A percentile compares a stretch with the other conserved stretches of the same genome.
Evolutionary conservation across 2,797 vertebrate genomes (phyloP).

Genomic region (Halcyon badia): DNA sequence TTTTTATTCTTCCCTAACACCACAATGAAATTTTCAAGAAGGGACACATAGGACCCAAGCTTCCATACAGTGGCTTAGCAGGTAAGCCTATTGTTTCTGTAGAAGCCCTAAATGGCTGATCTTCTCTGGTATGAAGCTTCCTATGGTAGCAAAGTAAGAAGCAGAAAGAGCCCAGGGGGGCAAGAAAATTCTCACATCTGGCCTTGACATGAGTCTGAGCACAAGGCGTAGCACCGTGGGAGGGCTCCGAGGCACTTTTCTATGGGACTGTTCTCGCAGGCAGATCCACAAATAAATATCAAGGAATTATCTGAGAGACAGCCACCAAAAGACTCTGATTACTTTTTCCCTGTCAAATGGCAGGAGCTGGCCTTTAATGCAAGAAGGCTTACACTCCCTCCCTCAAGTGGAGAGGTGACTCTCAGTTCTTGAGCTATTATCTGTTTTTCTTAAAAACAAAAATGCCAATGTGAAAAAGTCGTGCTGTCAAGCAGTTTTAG

Average conservation of each 20-base stretch:
- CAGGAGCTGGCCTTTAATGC: slow-evolving; percentile 4
- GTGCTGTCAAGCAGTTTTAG: neutral
- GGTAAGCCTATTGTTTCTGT: neutral
- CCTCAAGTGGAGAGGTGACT: neutral
- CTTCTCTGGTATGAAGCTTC: neutral
- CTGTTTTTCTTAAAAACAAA: neutral
- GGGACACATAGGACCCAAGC: neutral
- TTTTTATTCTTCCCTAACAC: neutral
- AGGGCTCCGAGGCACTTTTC: neutral
- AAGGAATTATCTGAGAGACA: neutral
- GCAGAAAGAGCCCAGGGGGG: neutral
- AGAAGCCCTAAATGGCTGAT: neutral
- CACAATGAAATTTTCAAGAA: neutral
- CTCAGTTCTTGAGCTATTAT: neutral
- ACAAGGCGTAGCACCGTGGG: rapidly evolving
- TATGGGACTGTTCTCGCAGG: neutral
- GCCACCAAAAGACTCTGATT: neutral
- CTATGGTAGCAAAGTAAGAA: neutral
- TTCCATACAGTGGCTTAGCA: neutral
- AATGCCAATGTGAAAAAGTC: neutral
- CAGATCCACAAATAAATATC: slow-evolving; percentile 32
- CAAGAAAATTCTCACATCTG: neutral
- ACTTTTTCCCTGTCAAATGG: neutral
- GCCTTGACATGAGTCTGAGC: neutral
- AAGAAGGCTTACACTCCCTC: neutral